Conservation (phyloP, 2,888 invertebrate genomes). For the Cephonodes hylas region DNA sequence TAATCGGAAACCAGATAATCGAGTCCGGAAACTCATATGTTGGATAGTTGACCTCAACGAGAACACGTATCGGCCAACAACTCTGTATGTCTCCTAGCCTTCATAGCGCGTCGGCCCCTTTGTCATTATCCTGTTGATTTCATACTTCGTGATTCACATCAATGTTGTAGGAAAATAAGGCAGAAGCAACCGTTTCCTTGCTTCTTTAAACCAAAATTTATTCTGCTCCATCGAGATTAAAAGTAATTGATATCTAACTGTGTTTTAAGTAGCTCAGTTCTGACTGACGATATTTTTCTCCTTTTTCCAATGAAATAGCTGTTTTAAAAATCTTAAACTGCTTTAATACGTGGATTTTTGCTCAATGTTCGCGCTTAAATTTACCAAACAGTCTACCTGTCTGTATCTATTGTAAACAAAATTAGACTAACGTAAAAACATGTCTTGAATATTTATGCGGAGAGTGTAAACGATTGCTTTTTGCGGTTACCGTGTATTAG, state of each 20-base stretch:
- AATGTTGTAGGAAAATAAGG: neutral
- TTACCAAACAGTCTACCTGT: neutral
- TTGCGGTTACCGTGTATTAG: slow-evolving; percentile 5
- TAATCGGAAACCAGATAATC: slow-evolving; percentile 10
- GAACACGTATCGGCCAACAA: slow-evolving; percentile 7
- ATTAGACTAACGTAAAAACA: slow-evolving; percentile 1
- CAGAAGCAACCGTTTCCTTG: neutral
- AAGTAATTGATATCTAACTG: neutral
- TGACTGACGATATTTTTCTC: neutral
- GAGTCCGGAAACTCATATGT: slow-evolving; percentile 10
- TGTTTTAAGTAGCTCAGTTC: too few relatives aligned
- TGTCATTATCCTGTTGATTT: slow-evolving; percentile 29
- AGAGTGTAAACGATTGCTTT: neutral
- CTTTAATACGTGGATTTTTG: neutral
- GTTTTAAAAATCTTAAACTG: neutral
- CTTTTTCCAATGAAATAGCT: neutral
- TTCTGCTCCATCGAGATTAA: neutral
- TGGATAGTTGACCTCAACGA: slow-evolving; percentile 21
- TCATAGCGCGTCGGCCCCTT: slow-evolving; percentile 14
- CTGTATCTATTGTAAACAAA: neutral
- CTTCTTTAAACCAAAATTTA: neutral
- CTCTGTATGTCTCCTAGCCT: slow-evolving; percentile 9
- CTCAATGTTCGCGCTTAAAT: neutral
- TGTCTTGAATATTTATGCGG: neutral
- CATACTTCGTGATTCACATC: slow-evolving; percentile 6